Conservation (phyloP, 2,888 invertebrate genomes). For the Leucophenga maculata region DNA sequence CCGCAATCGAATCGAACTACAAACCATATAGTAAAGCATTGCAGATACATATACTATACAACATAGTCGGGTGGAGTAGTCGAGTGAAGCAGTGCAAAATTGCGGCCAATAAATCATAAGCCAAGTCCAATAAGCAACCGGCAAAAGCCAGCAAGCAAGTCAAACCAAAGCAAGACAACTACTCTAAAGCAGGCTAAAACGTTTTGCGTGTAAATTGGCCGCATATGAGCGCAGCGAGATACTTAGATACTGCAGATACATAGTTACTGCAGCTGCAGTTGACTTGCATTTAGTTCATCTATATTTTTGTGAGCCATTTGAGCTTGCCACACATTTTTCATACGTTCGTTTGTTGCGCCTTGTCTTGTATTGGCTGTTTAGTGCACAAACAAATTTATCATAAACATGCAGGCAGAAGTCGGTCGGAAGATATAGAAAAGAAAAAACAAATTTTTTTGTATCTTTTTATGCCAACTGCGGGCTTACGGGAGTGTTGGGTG, state of each 20-base stretch:
- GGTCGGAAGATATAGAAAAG: constrained; percentile 19
- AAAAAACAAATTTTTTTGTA: not conserved
- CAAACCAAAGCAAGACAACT: not conserved
- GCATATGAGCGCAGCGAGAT: constrained; percentile 5
- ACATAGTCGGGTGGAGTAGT: not conserved
- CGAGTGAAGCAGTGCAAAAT: constrained; percentile 8
- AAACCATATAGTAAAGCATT: not conserved
- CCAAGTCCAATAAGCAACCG: not conserved
- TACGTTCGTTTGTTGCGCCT: not conserved
- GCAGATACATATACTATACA: not conserved
- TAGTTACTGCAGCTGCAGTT: not conserved
- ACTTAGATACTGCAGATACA: constrained; percentile 44
- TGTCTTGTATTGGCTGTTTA: constrained; percentile 42
- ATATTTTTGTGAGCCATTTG: constrained; percentile 34
- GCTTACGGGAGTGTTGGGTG: too few relatives aligned
- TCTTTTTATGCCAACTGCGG: too few relatives aligned
- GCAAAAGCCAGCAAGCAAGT: not conserved
- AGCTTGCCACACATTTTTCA: constrained; percentile 23
- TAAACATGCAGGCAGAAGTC: constrained; percentile 33
- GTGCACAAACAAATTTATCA: constrained; percentile 54
- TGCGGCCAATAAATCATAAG: constrained; percentile 29
- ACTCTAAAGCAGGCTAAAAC: constrained; percentile 14
- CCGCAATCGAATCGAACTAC: constrained; percentile 12
- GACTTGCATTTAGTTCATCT: constrained; percentile 42
- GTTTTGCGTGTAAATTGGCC: constrained; percentile 25